Evolutionary conservation across 1,140 invertebrate species (phyloP).

Genomic region (Calephelis nemesis): DNA sequence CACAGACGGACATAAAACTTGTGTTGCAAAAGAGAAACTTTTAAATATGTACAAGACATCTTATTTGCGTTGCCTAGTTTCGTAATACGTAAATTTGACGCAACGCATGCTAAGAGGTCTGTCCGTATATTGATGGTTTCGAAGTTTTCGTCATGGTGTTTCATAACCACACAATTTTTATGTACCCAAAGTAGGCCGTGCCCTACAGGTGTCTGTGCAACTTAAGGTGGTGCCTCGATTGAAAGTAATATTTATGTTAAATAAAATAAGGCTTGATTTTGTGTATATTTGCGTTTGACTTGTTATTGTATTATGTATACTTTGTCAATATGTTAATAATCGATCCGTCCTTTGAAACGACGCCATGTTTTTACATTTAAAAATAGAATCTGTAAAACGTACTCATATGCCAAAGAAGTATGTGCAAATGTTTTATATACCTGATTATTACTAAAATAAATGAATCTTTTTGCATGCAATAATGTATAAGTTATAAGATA

Average conservation of each 20-base stretch:
- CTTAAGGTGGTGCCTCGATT: not conserved
- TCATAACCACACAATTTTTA: slow-evolving; percentile 12
- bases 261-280: not conserved
- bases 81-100: slow-evolving; percentile 11
- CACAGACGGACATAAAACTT: too few relatives aligned
- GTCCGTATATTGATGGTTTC: slow-evolving; percentile 8
- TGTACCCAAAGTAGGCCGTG: slow-evolving; percentile 7
- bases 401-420: slow-evolving; percentile 11
- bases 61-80: slow-evolving; percentile 11
- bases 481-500: slow-evolving; percentile 1
- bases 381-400: slow-evolving; percentile 10
- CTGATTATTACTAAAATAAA: slow-evolving; percentile 9
- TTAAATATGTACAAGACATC: slow-evolving; percentile 8
- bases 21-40: not conserved
- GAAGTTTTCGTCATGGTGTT: slow-evolving; percentile 12
- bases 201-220: not conserved
- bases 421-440: slow-evolving; percentile 12
- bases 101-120: slow-evolving; percentile 8
- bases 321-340: slow-evolving; percentile 4
- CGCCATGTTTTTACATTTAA: slow-evolving; percentile 6
- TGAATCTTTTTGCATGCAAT: slow-evolving; percentile 11
- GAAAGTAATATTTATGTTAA: not conserved
- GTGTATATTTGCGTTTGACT: not conserved
- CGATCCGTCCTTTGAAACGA: slow-evolving; percentile 4
- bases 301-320: not conserved